phyloP scores from a whole-genome alignment of 1,140 invertebrate genomes.

The Stenopsyche tienmushanensis region DNA sequence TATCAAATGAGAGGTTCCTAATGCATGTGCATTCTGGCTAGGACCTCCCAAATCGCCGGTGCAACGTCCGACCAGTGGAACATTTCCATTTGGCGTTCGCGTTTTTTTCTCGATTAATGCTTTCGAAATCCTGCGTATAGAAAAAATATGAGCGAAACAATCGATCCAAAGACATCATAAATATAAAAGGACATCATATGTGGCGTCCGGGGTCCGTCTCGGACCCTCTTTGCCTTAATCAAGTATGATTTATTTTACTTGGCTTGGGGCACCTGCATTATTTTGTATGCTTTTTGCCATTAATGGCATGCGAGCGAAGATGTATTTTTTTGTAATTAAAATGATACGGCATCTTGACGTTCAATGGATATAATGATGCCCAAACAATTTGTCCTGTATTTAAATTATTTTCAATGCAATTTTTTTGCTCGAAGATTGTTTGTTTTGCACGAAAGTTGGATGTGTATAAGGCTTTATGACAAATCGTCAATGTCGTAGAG shows the following conservation, averaged over 20 bases:
- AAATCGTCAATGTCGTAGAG: too few relatives aligned
- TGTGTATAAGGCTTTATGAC: too few relatives aligned
- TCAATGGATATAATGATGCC: too few relatives aligned
- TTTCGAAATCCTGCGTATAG: slow-evolving; percentile 2
- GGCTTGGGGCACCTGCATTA: slow-evolving; percentile 23
- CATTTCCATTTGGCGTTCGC: slow-evolving; percentile 8
- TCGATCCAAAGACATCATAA: slow-evolving; percentile 22
- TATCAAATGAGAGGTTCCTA: slow-evolving; percentile 12
- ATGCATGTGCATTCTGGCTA: slow-evolving; percentile 19
- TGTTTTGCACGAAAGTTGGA: too few relatives aligned
- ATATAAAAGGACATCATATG: slow-evolving; percentile 21
- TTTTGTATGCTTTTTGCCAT: slow-evolving; percentile 18
- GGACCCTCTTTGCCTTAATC: slow-evolving; percentile 27
- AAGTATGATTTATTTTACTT: slow-evolving; percentile 34
- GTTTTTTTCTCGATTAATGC: slow-evolving; percentile 15
- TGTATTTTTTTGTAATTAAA: too few relatives aligned
- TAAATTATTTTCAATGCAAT: too few relatives aligned
- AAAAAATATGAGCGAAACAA: slow-evolving; percentile 22
- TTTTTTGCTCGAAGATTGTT: too few relatives aligned
- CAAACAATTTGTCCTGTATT: too few relatives aligned
- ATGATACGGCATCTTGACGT: too few relatives aligned
- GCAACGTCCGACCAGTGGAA: not conserved
- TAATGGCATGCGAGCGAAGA: too few relatives aligned
- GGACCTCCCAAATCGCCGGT: slow-evolving; percentile 28
- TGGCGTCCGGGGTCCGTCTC: slow-evolving; percentile 4